Base-by-base conservation (phyloP, 1,140 invertebrate species). In the Zophobas morio region DNA sequence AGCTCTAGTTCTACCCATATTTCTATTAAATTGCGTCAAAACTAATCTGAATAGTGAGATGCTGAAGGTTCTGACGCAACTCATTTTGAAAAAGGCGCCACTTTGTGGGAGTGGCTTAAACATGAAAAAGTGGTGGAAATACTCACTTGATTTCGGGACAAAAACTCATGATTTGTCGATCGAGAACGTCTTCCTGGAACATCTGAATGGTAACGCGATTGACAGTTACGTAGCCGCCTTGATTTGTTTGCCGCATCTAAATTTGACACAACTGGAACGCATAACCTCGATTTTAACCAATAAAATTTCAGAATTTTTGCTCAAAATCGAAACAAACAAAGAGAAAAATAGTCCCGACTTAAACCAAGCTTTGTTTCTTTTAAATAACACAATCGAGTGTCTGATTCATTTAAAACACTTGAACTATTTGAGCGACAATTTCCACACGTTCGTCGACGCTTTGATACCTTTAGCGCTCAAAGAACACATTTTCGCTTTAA, bases 41-140 rank as follows among this genome's bases (percentile, higher is more conserved):
- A 85, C 86, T 34, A 81, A 84, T 72, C 89, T 92, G 51, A 87
- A 91, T 79, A 80, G 84, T 77, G 82, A 89, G 66, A 96, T 78
- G 76, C 77, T 84, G 5, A 82, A 88, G 40, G 86, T 95, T 8
- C 84, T 95, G 8, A 88, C 92, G 0, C 91, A 93, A 82, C 88
- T 96, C 42, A 86, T 96, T 36, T 82, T 91, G 35, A 86, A 86
- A 35, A 95, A 95, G 85, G 88, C 89, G 6, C 90, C 93, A 0
- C 84, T 92, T 1, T 89, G 87, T 40, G 87, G 89, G 36, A 90
- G 87, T 84, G 91, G 90, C 5, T 86, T 89, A 33, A 89, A 89
- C 75, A 82, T 92, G 2, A 84, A 89, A 73, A 87, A 89, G 33
- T 94, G 93, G 93, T 88, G 87, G 0, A 91, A 90, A 78, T 93